Base-by-base conservation (phyloP, 2,888 invertebrate genomes). In the Coecobrya sp. region DNA sequence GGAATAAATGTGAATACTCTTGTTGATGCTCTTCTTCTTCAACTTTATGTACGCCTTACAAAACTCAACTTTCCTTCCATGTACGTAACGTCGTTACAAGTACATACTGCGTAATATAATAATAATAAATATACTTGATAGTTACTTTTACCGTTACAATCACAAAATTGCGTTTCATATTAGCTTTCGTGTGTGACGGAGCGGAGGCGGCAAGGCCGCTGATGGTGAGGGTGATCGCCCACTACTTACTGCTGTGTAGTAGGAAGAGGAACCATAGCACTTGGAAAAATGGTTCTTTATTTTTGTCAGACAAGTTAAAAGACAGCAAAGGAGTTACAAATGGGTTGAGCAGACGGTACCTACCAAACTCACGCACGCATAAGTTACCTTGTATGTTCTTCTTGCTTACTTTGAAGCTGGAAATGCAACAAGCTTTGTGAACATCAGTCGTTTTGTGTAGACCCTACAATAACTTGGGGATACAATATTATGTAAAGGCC, bases 341-440 rank as follows among this genome's bases (percentile, higher is more conserved):
- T 65, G 82, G 89, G 52, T 81, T 36, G 27, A 81, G 82, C 90
- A 85, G 68, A 89, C 52, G 84, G 81, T 85, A 62, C 89, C 55
- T 62, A 25, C 25, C 62, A 8, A 62, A 62, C 62, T 25, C n/a
- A 62, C 62, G 62, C 19, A 62, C 62, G 11, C 62, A 25, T n/a
- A n/a, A n/a, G 62, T 25, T 62, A 62, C 62, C 62, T 19, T 19
- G 59, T 42, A 65, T 88, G 87, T 59, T 22, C 42, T 52, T 49
- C 49, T 70, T 70, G 13, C 2, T 3, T 16, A 68, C 27, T 4
- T 76, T 19, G 76, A 68, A 19, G 45, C n/a, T 73, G 49, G 76
- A 68, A 79, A 79, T 93, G 93, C 93, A 93, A 93, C 93, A 93
- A 93, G 93, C 93, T 82, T 86, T 89, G 81, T 68, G 62, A 45